phyloP scores from a whole-genome alignment of 2,888 invertebrate genomes.

The Cephus sareptanus region DNA sequence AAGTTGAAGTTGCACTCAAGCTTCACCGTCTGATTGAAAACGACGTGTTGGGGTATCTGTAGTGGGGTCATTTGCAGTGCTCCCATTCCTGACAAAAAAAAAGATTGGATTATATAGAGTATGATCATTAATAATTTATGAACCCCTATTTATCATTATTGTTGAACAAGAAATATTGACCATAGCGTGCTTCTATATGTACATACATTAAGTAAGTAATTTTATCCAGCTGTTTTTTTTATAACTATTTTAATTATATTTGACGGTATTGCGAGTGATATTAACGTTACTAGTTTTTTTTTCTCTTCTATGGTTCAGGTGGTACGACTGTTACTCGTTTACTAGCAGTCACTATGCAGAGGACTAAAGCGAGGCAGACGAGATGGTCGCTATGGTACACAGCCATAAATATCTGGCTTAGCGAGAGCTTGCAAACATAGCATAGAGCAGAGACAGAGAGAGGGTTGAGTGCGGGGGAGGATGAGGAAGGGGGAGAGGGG shows the following conservation, averaged over 20 bases:
- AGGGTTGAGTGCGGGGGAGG: background rate
- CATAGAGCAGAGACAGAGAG: background rate
- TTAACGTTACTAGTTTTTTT: background rate
- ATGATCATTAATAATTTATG: background rate
- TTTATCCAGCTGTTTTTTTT: background rate
- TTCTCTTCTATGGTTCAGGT: background rate
- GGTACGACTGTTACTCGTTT: background rate
- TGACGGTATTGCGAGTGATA: background rate
- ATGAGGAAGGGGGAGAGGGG: background rate
- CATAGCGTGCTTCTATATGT: background rate
- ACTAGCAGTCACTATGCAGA: background rate
- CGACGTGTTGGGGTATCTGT: slow-evolving; percentile 64
- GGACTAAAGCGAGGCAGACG: background rate
- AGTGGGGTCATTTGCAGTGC: slow-evolving; percentile 63
- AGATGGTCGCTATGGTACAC: background rate
- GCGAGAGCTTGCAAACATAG: background rate
- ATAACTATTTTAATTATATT: background rate
- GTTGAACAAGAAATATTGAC: slow-evolving; percentile 13
- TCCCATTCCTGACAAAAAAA: slow-evolving; percentile 39
- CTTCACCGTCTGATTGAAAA: slow-evolving; percentile 63
- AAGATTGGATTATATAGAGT: background rate
- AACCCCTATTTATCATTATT: background rate
- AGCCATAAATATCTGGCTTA: slow-evolving; percentile 4
- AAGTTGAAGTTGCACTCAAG: slow-evolving; percentile 66
- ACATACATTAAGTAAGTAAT: background rate